These are phyloP conservation scores for Tetrao urogallus DNA, from an alignment of 2,113 vertebrate species.

Conservation along the genomic window DNA sequence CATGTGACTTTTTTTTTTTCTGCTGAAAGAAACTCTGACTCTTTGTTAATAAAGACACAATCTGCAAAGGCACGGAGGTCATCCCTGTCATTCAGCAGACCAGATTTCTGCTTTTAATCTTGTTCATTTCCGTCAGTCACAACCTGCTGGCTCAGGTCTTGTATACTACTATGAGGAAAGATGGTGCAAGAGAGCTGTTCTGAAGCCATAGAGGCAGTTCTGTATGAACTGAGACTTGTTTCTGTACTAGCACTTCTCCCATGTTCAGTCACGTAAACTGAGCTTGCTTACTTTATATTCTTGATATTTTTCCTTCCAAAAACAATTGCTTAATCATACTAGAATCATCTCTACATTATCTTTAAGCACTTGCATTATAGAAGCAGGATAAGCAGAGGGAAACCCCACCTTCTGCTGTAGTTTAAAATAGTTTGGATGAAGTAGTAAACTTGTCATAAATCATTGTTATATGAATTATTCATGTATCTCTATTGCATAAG, in stretches of 20 bases:
- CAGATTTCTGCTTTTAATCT: not conserved
- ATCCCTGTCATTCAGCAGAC: not conserved
- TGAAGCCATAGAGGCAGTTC: not conserved
- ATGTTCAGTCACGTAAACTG: not conserved
- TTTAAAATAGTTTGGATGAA: constrained; percentile 40
- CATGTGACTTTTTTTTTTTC: not conserved
- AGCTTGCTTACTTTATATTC: not conserved
- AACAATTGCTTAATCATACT: not conserved
- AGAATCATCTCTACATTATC: not conserved
- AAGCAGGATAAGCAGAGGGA: constrained; percentile 25
- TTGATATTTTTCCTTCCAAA: not conserved
- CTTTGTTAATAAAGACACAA: not conserved
- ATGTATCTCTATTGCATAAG: constrained; percentile 46
- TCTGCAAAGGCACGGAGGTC: constrained; percentile 26
- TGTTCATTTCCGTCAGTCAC: constrained; percentile 3
- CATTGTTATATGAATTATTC: constrained; percentile 56
- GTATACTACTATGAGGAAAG: not conserved
- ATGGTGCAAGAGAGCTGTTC: constrained; percentile 42
- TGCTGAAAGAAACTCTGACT: not conserved
- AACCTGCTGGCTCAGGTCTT: constrained; percentile 29
- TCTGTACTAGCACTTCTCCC: not conserved
- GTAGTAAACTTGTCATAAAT: constrained; percentile 41
- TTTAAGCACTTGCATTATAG: not conserved
- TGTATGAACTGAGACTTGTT: not conserved
- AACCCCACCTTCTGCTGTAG: constrained; percentile 48